Conservation (phyloP, 1,140 invertebrate species). For the Oppia nitens region DNA sequence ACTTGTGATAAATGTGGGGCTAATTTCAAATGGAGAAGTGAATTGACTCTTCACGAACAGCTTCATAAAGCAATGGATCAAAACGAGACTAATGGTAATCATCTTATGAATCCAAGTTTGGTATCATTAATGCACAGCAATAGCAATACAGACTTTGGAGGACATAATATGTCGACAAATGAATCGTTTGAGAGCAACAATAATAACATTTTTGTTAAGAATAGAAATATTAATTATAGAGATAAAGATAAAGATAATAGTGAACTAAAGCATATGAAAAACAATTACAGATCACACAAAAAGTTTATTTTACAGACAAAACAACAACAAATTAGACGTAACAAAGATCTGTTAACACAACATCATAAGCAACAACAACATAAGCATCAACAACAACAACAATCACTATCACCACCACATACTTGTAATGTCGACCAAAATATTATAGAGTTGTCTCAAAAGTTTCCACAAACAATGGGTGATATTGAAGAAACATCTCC, state of each 20-base stretch:
- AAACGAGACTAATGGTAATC: not conserved
- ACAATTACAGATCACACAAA: not conserved
- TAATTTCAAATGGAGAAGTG: slow-evolving; percentile 20
- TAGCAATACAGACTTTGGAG: not conserved
- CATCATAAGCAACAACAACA: not conserved
- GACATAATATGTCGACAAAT: no score
- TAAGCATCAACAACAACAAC: not conserved
- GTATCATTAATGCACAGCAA: no score
- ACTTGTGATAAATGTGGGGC: slow-evolving; percentile 23
- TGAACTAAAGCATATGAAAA: not conserved
- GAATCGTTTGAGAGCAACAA: not conserved
- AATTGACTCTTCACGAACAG: slow-evolving; percentile 21
- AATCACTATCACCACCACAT: not conserved
- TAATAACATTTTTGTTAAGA: not conserved
- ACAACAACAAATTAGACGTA: not conserved
- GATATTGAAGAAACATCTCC: slow-evolving; percentile 22
- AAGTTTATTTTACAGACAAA: not conserved
- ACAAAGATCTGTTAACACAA: not conserved
- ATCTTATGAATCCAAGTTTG: not conserved
- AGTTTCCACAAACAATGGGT: slow-evolving; percentile 17
- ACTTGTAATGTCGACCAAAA: no score
- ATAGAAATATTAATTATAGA: not conserved
- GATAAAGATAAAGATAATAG: not conserved
- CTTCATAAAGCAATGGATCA: slow-evolving; percentile 20
- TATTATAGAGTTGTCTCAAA: slow-evolving; percentile 3